Evolutionary conservation across 1,140 invertebrate species (phyloP), one percentile per base, ranked within the genome.

Genomic region (Elymnias hypermnestra): DNA sequence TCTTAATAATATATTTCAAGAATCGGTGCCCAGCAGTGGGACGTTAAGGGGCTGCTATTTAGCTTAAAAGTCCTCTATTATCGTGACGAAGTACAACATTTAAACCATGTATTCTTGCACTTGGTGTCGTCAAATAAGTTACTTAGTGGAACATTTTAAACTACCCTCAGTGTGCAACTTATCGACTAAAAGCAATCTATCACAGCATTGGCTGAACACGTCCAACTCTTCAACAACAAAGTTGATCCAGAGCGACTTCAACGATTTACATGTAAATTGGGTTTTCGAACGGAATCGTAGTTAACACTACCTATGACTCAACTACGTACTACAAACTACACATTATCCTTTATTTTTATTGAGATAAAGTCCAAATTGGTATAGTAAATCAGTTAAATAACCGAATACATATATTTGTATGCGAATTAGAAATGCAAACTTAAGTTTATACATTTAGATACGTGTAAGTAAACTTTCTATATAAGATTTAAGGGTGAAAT

Each of bases 261-360:
- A 57, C 55, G 61, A 70, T 70, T 70, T 70, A 70, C 63, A 70
- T 70, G 67, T 63, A 70, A 70, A 70, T 70, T 70, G 67, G 61
- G 66, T 67, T 70, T n/a, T 70, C 51, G 54, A 65, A 63, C 59
- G 60, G 61, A 67, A 67, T 44, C 61, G 60, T 66, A 67, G 57
- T 67, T 62, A 64, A 67, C 54, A 56, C 53, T 48, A 44, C 43
- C 44, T 28, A 59, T 41, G 50, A 40, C 15, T 29, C 53, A 46
- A 48, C 37, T 38, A 36, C 35, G 36, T 5, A n/a, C 21, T 5
- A 8, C 9, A 2, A 31, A 40, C 44, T 5, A 21, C n/a, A 19
- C 5, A n/a, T 1, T 18, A 21, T 37, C 12, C 36, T 37, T 49
- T 53, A 55, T 37, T 0, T 2, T n/a, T 3, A 15, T n/a, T 6